phyloP scores from a whole-genome alignment of 2,888 invertebrate species.

The Theretra japonica region DNA sequence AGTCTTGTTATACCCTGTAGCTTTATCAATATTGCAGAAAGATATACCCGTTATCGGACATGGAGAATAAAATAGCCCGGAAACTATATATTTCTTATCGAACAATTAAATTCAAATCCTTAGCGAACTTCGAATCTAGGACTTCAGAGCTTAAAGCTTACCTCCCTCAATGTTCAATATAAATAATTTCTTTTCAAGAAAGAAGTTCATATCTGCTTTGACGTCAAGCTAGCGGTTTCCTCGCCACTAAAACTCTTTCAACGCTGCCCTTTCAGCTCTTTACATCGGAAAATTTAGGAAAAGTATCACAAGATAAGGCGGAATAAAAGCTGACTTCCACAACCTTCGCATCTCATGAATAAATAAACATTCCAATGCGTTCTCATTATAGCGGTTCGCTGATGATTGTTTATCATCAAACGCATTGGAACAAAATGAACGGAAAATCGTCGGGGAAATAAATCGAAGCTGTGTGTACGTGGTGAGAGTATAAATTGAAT shows the following conservation, averaged over 20 bases:
- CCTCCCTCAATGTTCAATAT: no score
- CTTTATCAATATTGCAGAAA: no score
- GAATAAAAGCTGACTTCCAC: conserved; percentile 40
- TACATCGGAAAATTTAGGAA: conserved; percentile 42
- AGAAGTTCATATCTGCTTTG: neutral
- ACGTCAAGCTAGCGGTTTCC: neutral
- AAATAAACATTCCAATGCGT: conserved; percentile 35
- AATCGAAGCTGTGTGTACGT: conserved; percentile 51
- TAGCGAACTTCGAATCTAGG: no score
- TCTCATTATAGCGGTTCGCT: conserved; percentile 7
- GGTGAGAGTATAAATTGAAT: conserved; percentile 77
- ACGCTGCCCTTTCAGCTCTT: conserved; percentile 32
- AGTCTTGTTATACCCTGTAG: no score
- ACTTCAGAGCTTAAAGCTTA: no score
- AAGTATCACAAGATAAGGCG: conserved; percentile 44
- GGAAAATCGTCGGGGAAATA: conserved; percentile 55
- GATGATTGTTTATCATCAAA: neutral
- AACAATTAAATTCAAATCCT: no score
- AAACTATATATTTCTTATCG: no score
- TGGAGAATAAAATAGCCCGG: no score
- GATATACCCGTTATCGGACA: no score
- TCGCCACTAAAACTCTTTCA: neutral
- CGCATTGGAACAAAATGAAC: conserved; percentile 43
- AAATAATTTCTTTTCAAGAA: neutral
- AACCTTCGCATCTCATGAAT: neutral